Evolutionary conservation across 2,888 invertebrate genomes (phyloP).

Genomic region (Apocheima hispidaria): DNA sequence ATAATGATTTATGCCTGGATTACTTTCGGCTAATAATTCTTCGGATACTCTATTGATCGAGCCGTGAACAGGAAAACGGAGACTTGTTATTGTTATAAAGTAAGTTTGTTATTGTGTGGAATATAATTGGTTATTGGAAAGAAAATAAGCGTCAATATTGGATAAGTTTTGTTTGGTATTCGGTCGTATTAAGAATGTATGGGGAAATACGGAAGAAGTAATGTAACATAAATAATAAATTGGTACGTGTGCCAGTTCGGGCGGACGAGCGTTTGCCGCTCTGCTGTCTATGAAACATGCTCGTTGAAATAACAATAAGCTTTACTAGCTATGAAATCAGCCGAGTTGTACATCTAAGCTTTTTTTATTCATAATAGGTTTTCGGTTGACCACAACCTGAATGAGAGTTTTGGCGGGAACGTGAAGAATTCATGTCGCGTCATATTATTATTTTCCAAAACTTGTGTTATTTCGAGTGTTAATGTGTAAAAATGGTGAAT

Average conservation of each 20-base stretch:
- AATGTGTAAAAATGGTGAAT: too few relatives aligned
- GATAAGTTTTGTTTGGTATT: not conserved
- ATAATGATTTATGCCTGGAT: constrained; percentile 79
- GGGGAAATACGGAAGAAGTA: not conserved
- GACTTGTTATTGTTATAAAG: constrained; percentile 11
- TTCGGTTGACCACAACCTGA: too few relatives aligned
- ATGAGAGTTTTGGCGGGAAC: too few relatives aligned
- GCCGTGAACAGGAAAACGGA: constrained; percentile 21
- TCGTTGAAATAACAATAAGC: too few relatives aligned
- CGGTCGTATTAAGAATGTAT: not conserved
- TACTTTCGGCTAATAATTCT: constrained; percentile 75
- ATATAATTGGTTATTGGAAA: not conserved
- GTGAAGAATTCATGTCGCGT: too few relatives aligned
- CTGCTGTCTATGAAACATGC: too few relatives aligned
- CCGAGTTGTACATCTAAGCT: too few relatives aligned
- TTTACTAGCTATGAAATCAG: too few relatives aligned
- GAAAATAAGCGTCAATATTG: constrained; percentile 1
- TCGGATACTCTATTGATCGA: constrained; percentile 33
- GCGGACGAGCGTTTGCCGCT: too few relatives aligned
- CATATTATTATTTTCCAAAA: too few relatives aligned
- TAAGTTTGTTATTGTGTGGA: constrained; percentile 11
- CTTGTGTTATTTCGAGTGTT: too few relatives aligned
- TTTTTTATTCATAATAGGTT: too few relatives aligned
- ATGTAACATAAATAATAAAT: not conserved
- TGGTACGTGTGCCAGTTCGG: not conserved